Evolutionary conservation across 2,113 vertebrate species (phyloP), one percentile per base, ranked within the genome.

Genomic region (Hippocampus barbouri): DNA sequence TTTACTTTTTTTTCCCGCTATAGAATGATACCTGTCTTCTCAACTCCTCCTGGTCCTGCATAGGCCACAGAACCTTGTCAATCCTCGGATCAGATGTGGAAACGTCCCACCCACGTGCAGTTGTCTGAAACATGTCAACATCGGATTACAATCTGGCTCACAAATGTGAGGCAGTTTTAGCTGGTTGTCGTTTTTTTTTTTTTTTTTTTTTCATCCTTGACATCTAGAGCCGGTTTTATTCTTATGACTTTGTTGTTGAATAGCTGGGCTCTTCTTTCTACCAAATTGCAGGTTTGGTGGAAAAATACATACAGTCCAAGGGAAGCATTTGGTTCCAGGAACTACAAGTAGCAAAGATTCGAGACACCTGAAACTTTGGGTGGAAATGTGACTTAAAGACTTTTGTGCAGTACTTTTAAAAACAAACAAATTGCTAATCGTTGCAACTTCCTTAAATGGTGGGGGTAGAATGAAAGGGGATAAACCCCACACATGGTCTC

Each of bases 1-100:
- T 38, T 18, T 38, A 12, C 5, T 51, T 16, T n/a, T 18, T 16
- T 66, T 25, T 25, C 11, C 1, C 59, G 16, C 59, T 30, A 61
- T 34, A 18, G 15, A 61, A 18, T 34, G 5, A 38, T 73, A 90
- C 89, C 83, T 94, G 95, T 86, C 87, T 94, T 76, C 87, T 95
- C 25, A 89, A 78, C 67, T 96, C 91, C 76, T 95, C 94, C 66
- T 86, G 77, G 70, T 95, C 91, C 21, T 77, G 75, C 49, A 89
- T 91, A 79, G 92, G 88, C 92, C 93, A 94, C 69, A 94, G 82
- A 0, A 83, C 14, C 6, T 68, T 74, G 1, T 83, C 30, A 66
- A 73, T 60, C 23, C 45, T 63, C 8, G 30, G 64, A 0, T 75
- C 43, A 0, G 41, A 78, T 77, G 77, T 78, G 0, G 66, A 70